Evolutionary conservation across 2,113 vertebrate genomes (phyloP).

Genomic region (Trichechus manatus): DNA sequence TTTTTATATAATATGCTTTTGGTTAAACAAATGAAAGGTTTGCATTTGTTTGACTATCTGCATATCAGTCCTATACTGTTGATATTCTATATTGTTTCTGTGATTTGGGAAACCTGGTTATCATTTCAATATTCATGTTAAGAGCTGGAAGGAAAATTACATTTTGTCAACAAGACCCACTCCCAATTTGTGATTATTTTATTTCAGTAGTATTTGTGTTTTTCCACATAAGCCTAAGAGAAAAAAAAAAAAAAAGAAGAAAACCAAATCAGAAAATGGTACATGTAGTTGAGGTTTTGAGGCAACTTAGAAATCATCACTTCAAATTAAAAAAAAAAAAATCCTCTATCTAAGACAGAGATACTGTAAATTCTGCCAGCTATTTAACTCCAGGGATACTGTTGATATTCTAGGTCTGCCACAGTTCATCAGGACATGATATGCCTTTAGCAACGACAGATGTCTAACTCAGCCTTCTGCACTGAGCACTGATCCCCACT

Average conservation of each 20-base stretch:
- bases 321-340: constrained; percentile 12
- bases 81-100: background rate
- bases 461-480: background rate
- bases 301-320: constrained; percentile 39
- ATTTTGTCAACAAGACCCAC: constrained; percentile 42
- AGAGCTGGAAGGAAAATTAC: constrained; percentile 47
- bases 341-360: background rate
- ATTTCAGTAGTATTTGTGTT: constrained; percentile 47
- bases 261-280: background rate
- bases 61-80: background rate
- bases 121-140: constrained; percentile 52
- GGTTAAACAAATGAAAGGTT: constrained; percentile 11
- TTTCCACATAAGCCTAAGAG: background rate
- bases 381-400: constrained; percentile 23
- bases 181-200: constrained; percentile 27
- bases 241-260: background rate
- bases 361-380: background rate
- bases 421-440: constrained; percentile 35
- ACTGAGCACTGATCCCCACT: background rate
- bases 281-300: constrained; percentile 31
- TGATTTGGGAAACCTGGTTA: constrained; percentile 30
- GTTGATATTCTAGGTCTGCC: constrained; percentile 50
- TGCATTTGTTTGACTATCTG: background rate
- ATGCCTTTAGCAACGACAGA: constrained; percentile 53
- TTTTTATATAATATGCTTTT: background rate